Conservation (phyloP, 2,797 vertebrate genomes). For the Cichlasoma orientale region DNA sequence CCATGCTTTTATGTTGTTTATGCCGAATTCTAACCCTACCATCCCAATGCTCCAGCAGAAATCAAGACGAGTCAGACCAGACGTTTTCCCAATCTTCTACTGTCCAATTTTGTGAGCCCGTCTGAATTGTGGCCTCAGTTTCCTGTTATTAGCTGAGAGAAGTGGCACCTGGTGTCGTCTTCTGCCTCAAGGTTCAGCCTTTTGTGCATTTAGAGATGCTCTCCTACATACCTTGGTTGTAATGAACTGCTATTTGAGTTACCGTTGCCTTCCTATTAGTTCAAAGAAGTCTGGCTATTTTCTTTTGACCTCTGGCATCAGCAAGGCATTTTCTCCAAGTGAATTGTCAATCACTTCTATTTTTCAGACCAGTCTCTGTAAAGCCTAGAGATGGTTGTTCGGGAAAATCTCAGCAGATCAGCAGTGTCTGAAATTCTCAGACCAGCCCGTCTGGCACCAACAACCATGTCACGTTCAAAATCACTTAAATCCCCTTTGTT, state of each 20-base stretch:
- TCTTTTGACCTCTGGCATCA: neutral
- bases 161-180: too few relatives aligned
- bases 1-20: neutral
- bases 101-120: neutral
- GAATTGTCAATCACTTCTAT: neutral
- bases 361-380: neutral
- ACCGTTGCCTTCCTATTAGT: neutral
- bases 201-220: neutral
- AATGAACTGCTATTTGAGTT: neutral
- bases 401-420: neutral
- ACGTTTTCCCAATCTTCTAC: neutral
- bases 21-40: neutral
- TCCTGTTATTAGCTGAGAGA: too few relatives aligned
- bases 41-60: neutral
- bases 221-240: neutral
- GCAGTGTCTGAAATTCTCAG: neutral
- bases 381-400: neutral
- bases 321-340: neutral
- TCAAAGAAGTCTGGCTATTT: neutral
- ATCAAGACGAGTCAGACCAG: neutral
- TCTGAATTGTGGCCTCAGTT: neutral
- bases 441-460: neutral
- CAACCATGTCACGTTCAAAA: neutral
- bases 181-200: too few relatives aligned
- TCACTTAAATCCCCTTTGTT: neutral